A percentile compares a stretch with the other conserved stretches of the same genome.
phyloP scores from a whole-genome alignment of 2,113 vertebrate genomes.

The Chloebia gouldiae region DNA sequence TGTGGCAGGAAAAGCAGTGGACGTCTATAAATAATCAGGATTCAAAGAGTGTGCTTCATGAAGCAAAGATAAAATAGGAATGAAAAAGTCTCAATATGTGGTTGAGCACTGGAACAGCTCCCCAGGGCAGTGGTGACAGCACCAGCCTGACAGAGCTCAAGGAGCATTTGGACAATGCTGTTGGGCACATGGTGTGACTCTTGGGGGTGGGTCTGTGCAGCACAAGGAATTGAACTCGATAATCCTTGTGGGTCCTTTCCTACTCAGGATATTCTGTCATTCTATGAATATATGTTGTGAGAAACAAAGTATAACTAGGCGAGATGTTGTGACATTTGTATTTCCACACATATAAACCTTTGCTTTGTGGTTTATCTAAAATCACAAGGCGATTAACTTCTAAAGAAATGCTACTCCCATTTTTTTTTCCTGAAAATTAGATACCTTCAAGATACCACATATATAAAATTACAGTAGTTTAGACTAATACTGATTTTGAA shows the following conservation, averaged over 20 bases:
- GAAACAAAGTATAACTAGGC: not conserved
- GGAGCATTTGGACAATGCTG: not conserved
- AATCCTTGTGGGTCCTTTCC: not conserved
- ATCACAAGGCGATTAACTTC: not conserved
- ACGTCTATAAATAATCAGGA: not conserved
- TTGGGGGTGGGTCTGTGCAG: not conserved
- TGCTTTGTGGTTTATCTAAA: not conserved
- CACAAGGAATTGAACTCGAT: accelerated
- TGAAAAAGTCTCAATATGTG: not conserved
- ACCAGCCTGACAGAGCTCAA: not conserved
- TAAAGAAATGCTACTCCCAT: not conserved
- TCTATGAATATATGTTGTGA: not conserved
- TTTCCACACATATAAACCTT: not conserved
- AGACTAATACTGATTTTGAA: not conserved
- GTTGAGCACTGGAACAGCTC: not conserved
- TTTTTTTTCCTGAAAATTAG: not conserved
- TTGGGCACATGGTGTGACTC: not conserved
- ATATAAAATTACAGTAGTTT: not conserved
- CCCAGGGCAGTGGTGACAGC: not conserved
- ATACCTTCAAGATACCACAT: not conserved
- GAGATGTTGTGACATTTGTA: not conserved
- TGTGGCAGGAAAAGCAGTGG: not conserved
- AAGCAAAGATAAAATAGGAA: not conserved
- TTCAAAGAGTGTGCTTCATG: not conserved
- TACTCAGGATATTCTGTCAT: not conserved